These are phyloP conservation scores for Philereme vetulata DNA, from an alignment of 2,888 invertebrate genomes.

Conservation along the genomic window DNA sequence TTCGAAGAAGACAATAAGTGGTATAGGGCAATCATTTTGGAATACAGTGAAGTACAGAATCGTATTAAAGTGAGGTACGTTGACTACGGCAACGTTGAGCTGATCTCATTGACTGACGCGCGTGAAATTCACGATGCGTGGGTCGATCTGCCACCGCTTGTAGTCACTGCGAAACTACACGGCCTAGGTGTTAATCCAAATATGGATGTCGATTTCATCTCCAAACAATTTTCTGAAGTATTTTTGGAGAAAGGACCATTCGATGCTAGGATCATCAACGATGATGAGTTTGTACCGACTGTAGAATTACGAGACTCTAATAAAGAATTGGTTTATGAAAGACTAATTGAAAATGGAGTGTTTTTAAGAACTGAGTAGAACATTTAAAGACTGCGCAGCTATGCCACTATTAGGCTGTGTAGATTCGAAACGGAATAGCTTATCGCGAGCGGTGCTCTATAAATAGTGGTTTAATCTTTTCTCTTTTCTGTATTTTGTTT, in stretches of 20 bases:
- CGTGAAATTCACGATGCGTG: conserved; percentile 79
- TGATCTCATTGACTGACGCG: conserved; percentile 69
- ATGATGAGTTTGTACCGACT: conserved; percentile 44
- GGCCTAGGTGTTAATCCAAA: conserved; percentile 62
- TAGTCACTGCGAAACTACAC: conserved; percentile 75
- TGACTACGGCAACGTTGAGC: conserved; percentile 89
- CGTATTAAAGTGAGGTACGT: conserved; percentile 87
- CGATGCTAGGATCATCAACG: conserved; percentile 55
- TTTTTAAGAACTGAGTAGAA: conserved; percentile 33
- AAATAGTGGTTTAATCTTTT: neutral
- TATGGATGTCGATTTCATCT: conserved; percentile 53
- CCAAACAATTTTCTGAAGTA: conserved; percentile 53
- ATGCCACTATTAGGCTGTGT: neutral
- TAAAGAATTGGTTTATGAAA: conserved; percentile 56
- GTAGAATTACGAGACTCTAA: conserved; percentile 63
- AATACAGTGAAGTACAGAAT: conserved; percentile 67
- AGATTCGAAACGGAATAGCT: no score
- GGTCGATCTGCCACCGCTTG: conserved; percentile 77
- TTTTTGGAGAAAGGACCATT: conserved; percentile 67
- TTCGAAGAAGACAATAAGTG: conserved; percentile 86
- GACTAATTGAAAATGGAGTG: conserved; percentile 55
- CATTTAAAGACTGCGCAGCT: conserved; percentile 11
- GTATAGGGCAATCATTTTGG: conserved; percentile 88
- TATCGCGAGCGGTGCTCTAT: no score
- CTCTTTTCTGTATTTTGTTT: neutral